Evolutionary conservation across 2,888 invertebrate genomes (phyloP).

Genomic region (Alcis repandata): DNA sequence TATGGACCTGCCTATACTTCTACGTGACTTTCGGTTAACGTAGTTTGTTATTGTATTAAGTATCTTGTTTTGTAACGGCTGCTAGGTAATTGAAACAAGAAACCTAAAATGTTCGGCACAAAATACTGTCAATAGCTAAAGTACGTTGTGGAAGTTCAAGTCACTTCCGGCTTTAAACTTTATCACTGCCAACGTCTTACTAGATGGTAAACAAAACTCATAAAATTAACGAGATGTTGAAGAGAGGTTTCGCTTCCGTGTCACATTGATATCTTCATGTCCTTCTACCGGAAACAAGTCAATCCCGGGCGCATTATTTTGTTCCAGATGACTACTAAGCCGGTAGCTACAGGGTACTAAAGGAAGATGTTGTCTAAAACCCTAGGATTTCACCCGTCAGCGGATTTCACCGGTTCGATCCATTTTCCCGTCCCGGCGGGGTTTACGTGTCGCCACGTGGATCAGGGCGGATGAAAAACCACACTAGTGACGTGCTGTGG

Average conservation of each 20-base stretch:
- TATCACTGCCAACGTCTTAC: too few species aligned
- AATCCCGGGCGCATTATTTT: not conserved
- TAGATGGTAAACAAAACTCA: too few species aligned
- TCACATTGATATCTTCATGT: not conserved
- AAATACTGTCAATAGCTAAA: too few species aligned
- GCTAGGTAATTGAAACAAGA: too few species aligned
- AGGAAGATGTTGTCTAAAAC: constrained; percentile 18
- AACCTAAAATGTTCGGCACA: too few species aligned
- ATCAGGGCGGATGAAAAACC: constrained; percentile 19
- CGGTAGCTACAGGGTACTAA: constrained; percentile 6
- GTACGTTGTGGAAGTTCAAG: too few species aligned
- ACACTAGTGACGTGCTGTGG: constrained; percentile 9
- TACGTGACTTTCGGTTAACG: not conserved
- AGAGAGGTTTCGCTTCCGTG: not conserved
- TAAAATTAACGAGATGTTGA: too few species aligned
- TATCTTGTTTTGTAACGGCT: too few species aligned
- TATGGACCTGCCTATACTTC: not conserved
- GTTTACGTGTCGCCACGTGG: constrained; percentile 19
- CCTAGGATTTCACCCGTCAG: constrained; percentile 25
- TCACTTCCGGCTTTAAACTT: too few species aligned
- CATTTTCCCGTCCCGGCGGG: constrained; percentile 25
- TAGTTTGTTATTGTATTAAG: too few species aligned
- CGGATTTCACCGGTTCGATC: constrained; percentile 28
- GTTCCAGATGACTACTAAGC: not conserved
- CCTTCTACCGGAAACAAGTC: not conserved